Conservation (phyloP, 2,113 vertebrate genomes). For the Corythaixoides concolor region DNA sequence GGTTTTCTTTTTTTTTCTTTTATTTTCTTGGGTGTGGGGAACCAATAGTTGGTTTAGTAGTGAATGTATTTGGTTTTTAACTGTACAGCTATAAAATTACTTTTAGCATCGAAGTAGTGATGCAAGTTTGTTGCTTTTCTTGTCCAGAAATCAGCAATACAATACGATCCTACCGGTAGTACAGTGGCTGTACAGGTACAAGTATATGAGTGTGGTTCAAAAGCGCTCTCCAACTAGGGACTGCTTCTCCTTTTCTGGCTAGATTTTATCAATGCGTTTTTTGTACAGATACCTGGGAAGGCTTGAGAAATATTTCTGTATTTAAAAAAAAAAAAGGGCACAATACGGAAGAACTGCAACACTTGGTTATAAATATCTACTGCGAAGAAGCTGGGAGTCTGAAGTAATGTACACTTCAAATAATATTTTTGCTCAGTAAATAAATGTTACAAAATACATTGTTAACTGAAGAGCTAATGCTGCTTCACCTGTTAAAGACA, state of each 20-base stretch:
- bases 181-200: background rate
- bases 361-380: background rate
- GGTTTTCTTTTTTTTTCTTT: background rate
- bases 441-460: background rate
- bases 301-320: background rate
- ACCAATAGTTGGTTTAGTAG: background rate
- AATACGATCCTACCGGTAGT: background rate
- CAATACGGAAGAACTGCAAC: background rate
- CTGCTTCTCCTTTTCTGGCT: background rate
- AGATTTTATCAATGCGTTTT: background rate
- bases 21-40: background rate
- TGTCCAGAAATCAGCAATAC: background rate
- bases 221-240: background rate
- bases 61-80: background rate
- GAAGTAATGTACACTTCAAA: background rate
- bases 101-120: background rate
- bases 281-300: background rate
- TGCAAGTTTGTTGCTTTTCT: background rate
- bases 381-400: background rate
- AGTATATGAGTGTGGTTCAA: background rate
- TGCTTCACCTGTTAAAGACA: background rate
- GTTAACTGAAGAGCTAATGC: background rate
- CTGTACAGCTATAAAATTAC: background rate
- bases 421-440: background rate
- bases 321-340: background rate